Percentiles rank a stretch among this genome's conserved stretches.
Conservation (phyloP, 2,113 vertebrate genomes). For the Brachyhypopomus gauderio region DNA sequence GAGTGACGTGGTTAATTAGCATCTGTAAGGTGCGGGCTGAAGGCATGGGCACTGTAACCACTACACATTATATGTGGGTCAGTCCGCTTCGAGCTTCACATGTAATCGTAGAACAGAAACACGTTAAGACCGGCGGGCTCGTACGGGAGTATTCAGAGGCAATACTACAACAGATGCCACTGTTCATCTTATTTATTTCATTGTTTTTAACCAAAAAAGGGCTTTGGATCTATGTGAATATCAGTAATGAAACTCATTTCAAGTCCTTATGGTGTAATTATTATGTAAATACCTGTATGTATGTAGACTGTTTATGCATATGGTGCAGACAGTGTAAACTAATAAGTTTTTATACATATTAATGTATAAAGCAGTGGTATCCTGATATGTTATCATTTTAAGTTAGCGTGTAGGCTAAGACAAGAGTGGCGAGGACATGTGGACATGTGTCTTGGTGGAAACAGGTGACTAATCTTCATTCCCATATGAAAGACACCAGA, state of each 20-base stretch:
- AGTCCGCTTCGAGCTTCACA: constrained; percentile 34
- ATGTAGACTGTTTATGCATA: constrained; percentile 68
- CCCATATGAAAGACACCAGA: background rate
- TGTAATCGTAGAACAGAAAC: constrained; percentile 21
- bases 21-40: constrained; percentile 41
- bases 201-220: constrained; percentile 63
- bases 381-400: constrained; percentile 7
- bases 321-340: constrained; percentile 58
- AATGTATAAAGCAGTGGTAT: constrained; percentile 44
- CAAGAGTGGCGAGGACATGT: background rate
- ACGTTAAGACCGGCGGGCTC: constrained; percentile 18
- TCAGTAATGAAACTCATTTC: constrained; percentile 56
- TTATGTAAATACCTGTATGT: constrained; percentile 69
- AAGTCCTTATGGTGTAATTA: constrained; percentile 63
- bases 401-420: background rate
- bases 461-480: background rate
- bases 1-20: constrained; percentile 50
- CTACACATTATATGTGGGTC: constrained; percentile 39
- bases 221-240: constrained; percentile 69
- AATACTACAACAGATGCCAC: constrained; percentile 59
- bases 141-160: constrained; percentile 45
- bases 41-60: constrained; percentile 52
- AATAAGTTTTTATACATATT: constrained; percentile 55
- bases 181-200: constrained; percentile 60
- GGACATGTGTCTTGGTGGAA: too few species aligned